Evolutionary conservation across 2,113 vertebrate genomes (phyloP), one percentile per base, ranked within the genome.

Genomic region (Puma concolor): DNA sequence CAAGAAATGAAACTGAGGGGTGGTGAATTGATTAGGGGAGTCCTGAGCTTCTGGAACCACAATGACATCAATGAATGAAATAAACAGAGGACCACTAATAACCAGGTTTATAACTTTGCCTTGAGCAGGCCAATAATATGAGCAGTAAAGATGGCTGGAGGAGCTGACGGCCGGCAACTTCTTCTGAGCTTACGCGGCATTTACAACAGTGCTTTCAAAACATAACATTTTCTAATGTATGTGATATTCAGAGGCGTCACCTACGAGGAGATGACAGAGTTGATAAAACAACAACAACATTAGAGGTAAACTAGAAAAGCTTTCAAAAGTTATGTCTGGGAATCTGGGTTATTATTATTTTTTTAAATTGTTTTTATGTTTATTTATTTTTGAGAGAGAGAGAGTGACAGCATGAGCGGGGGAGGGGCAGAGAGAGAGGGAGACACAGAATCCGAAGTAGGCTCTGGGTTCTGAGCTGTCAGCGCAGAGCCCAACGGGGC

Each of bases 191-290:
- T 90, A 7, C 10, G 36, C 36, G 52, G 66, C 52, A 38, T 60
- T 81, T 7, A 88, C 4, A 79, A n/a, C 44, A 54, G 25, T 17
- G n/a, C 29, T 89, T 88, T 71, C 13, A 94, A 74, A 87, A 91
- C n/a, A 74, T 33, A 77, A 84, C 64, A 29, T 91, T n/a, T 67
- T 90, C 27, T 84, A 21, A 76, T n/a, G 38, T 33, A 94, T 94
- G 57, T 89, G 33, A 57, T 92, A 94, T 63, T 95, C n/a, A 80
- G 41, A 88, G 48, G 93, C 63, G 80, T 69, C 71, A 91, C 79
- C 82, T 92, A 48, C 72, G 76, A 84, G 16, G 13, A 5, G 15
- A 72, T 41, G 27, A 60, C 9, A 1, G 52, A 87, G 44, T 72
- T 95, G 87, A 19, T 0, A 81, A 97, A 96, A 88, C 17, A 83